Evolutionary conservation across 2,888 invertebrate genomes (phyloP).

Genomic region (Sinhomidia bicolor): DNA sequence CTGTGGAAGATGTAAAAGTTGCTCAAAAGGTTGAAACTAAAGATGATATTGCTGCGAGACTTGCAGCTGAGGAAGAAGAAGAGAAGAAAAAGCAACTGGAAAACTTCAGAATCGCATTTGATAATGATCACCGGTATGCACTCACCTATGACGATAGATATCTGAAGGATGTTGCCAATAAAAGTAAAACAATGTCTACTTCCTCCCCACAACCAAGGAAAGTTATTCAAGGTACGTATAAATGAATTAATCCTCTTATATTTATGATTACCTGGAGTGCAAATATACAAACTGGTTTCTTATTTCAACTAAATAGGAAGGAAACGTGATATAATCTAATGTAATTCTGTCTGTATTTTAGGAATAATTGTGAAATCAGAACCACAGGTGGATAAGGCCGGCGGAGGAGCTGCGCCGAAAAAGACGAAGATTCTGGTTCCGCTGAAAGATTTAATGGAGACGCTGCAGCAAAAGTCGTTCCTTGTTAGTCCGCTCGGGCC

Average conservation of each 20-base stretch:
- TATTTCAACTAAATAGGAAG: not conserved
- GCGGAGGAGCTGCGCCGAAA: conserved; percentile 70
- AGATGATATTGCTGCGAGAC: conserved; percentile 55
- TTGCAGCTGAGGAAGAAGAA: conserved; percentile 67
- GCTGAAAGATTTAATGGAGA: conserved; percentile 79
- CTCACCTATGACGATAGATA: conserved; percentile 73
- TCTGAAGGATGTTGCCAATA: conserved; percentile 67
- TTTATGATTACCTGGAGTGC: not conserved
- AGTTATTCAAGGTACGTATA: conserved; percentile 69
- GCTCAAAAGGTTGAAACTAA: conserved; percentile 56
- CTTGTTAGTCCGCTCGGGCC: conserved; percentile 78
- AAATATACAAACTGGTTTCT: conserved; percentile 52
- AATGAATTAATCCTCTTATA: conserved; percentile 4
- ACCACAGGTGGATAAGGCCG: conserved; percentile 56
- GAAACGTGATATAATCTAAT: conserved; percentile 45
- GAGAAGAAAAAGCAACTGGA: conserved; percentile 69
- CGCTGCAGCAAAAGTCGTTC: conserved; percentile 79
- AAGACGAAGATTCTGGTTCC: conserved; percentile 80
- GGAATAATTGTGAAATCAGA: conserved; percentile 76
- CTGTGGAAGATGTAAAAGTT: conserved; percentile 58
- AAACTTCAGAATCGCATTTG: conserved; percentile 71
- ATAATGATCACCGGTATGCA: conserved; percentile 79
- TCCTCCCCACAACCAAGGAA: conserved; percentile 70
- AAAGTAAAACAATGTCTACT: conserved; percentile 59
- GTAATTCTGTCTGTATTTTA: conserved; percentile 64